Evolutionary conservation across 92 coral and sea anemone genomes (phyloP), one percentile per base, ranked within the genome.

Genomic region (Porites rus): DNA sequence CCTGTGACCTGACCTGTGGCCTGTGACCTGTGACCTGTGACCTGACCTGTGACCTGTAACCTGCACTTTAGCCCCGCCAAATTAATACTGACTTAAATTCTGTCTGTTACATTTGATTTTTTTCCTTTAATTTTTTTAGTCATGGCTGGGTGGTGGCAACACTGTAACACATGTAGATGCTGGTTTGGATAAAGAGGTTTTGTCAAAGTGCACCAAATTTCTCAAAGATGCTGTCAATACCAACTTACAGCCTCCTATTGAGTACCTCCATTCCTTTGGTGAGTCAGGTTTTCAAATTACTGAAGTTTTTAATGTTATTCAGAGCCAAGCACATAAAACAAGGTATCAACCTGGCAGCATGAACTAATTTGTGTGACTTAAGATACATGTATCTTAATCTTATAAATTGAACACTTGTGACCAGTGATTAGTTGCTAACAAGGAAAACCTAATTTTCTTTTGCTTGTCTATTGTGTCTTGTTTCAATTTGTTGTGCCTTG

Each of bases 141-240:
- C 99, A 17, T 97, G 99, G 99, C 76, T 97, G 75, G 91, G 96
- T 79, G 99, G 99, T 7, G 95, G 96, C 20, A 97, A 95, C 85
- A 97, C 98, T 11, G 92, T 94, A 7, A 93, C 90, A 62, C 97
- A 92, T 60, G 96, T 97, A 24, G 99, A 97, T 79, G 99, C 98
- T 21, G 89, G 80, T 63, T 90, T 97, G 25, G 99, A 97, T 77
- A 90, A 90, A 69, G 90, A 94, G 10, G 97, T 97, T 82, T 92
- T 97, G 65, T 77, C 82, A 22, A 89, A 87, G 24, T 94, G 96
- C 86, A 93, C 88, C 61, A 92, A 84, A 59, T 86, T 93, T 65
- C 92, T 97, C 7, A 90, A 88, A 64, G 92, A 95, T 81, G 97
- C 99, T 63, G 98, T 97, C 56, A 83, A 87, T 24, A 74, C 76